Evolutionary conservation across 2,113 vertebrate genomes (phyloP).

Genomic region (Pollimyrus isidori): DNA sequence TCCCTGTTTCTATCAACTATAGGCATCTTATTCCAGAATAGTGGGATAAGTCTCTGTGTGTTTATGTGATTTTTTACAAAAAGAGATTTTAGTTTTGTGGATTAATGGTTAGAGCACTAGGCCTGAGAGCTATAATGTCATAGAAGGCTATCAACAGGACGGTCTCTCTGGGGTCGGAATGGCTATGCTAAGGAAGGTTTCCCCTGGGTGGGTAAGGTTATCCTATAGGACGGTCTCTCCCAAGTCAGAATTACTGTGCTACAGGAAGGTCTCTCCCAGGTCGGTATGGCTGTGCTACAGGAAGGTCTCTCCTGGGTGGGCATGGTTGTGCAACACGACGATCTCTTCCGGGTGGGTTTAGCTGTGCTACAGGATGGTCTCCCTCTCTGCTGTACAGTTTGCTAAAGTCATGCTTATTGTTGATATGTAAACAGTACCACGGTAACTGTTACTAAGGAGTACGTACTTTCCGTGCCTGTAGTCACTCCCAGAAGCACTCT

Average conservation of each 20-base stretch:
- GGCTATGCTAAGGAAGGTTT: not conserved
- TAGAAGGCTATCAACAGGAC: too few species aligned
- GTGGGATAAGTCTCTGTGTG: not conserved
- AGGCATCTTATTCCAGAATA: not conserved
- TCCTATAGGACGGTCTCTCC: not conserved
- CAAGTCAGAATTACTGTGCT: not conserved
- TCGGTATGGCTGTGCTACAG: not conserved
- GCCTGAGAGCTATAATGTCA: not conserved
- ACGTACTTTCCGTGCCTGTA: not conserved
- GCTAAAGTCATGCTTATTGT: conserved; percentile 12
- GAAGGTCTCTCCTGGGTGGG: not conserved
- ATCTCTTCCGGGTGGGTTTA: conserved; percentile 17
- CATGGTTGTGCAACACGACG: not conserved
- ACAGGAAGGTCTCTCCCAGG: not conserved
- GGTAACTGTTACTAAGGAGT: conserved; percentile 28
- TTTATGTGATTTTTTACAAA: not conserved
- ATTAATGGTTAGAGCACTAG: not conserved
- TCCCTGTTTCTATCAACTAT: not conserved
- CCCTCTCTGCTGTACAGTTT: not conserved
- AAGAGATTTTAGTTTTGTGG: not conserved
- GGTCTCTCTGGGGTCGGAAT: not conserved
- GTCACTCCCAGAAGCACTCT: not conserved
- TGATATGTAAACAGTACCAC: conserved; percentile 32
- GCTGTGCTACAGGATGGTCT: not conserved
- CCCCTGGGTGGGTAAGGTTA: not conserved